Conservation (phyloP, 2,797 vertebrate genomes). For the Pteronotus mesoamericanus region DNA sequence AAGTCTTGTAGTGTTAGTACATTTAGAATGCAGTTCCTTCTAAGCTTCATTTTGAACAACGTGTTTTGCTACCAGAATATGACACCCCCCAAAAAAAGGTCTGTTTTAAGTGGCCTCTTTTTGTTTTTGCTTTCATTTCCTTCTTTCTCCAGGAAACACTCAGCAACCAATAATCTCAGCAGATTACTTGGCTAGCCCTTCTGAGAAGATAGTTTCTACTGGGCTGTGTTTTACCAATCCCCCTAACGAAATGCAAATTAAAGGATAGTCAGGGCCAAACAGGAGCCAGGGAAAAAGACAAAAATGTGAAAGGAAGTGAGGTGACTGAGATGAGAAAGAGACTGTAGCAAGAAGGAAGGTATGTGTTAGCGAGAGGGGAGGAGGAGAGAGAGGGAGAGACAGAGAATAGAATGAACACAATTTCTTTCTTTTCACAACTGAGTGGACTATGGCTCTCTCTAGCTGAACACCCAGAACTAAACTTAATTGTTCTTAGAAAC, state of each 20-base stretch:
- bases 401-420: neutral
- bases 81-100: neutral
- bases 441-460: slow-evolving; percentile 38
- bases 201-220: neutral
- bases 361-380: neutral
- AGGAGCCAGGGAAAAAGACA: neutral
- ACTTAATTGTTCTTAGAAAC: slow-evolving; percentile 74
- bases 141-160: slow-evolving; percentile 49
- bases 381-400: neutral
- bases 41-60: neutral
- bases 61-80: neutral
- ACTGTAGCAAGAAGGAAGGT: neutral
- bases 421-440: slow-evolving; percentile 45
- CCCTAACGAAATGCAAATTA: slow-evolving; percentile 32
- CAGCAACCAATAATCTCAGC: neutral
- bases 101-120: neutral
- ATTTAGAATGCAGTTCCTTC: neutral
- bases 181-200: neutral
- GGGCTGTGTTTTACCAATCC: slow-evolving; percentile 22
- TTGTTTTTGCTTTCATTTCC: neutral
- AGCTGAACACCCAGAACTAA: slow-evolving; percentile 67
- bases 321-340: neutral
- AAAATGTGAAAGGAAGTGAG: neutral
- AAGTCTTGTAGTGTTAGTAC: neutral
- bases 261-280: neutral